A percentile compares a stretch with the other conserved stretches of the same genome.
Conservation (phyloP, 2,888 invertebrate species). For the Agonum fuliginosum region DNA sequence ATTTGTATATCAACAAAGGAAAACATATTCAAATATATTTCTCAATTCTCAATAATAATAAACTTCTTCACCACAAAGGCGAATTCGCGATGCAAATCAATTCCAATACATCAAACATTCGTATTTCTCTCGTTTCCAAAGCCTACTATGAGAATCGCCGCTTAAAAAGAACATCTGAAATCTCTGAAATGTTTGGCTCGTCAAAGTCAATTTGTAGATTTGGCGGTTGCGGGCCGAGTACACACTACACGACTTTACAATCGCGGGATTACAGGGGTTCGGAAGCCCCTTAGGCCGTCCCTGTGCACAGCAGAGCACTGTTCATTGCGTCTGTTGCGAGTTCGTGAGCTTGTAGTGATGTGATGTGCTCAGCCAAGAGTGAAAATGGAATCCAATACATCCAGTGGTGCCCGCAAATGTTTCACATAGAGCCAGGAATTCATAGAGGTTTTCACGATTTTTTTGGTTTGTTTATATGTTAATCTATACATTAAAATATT, state of each 20-base stretch:
- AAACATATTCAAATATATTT: not conserved
- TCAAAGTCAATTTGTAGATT: not conserved
- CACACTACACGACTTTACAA: not conserved
- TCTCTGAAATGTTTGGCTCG: not conserved
- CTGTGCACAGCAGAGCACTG: not conserved
- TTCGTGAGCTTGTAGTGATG: not conserved
- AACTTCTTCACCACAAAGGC: not conserved
- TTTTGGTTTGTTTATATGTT: no score
- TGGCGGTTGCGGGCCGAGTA: not conserved
- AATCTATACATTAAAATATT: no score
- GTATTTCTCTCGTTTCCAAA: not conserved
- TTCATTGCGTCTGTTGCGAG: not conserved
- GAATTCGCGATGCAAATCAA: not conserved
- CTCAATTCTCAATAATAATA: not conserved
- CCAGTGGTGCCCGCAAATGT: not conserved
- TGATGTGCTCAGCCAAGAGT: conserved; percentile 17
- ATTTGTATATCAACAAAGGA: no score
- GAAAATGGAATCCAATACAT: conserved; percentile 30
- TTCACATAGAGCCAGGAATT: not conserved
- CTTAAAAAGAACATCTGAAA: not conserved
- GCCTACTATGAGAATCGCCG: not conserved
- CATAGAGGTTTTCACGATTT: no score
- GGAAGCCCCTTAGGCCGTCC: conserved; percentile 35
- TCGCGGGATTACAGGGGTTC: not conserved
- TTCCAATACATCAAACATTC: conserved; percentile 9